Evolutionary conservation across 2,797 vertebrate species (phyloP), one percentile per base, ranked within the genome.

Genomic region (Myripristis murdjan): DNA sequence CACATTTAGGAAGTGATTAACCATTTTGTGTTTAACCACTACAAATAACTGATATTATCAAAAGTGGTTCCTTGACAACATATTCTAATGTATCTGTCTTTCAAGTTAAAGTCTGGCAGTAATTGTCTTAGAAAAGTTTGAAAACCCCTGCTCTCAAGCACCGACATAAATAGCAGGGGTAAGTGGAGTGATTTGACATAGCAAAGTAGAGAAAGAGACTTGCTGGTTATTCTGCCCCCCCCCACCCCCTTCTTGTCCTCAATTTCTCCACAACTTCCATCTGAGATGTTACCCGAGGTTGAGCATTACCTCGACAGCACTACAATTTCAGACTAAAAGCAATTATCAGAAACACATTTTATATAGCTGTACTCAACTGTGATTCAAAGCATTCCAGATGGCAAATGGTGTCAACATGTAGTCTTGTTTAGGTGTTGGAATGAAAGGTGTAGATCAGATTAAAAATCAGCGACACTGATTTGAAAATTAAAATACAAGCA

Each of bases 321-420:
- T 59, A 51, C 73, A 20, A 73, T 83, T 70, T 79, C 11, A 56
- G 43, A 64, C 35, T 22, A 59, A 56, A 69, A 51, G 6, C 63
- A 54, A 57, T 57, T 23, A 75, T 75, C 51, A 65, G 51, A 64
- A 39, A 47, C 37, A 62, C 54, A 79, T 60, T 72, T 48, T 22
- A 41, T 3, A 11, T 43, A 16, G 26, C 74, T 75, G 55, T 46
- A 63, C 57, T 63, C 54, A 26, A 52, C 59, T 16, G 5, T 28
- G 20, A 58, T 54, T 64, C 60, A 31, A 66, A 18, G 47, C 10
- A 23, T 74, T 81, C 54, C 43, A 37, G 48, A 33, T 49, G 47
- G 20, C 6, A 49, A 70, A 68, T 81, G 51, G 54, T 81, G 63
- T 72, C 37, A 56, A 67, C 70, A 74, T 46, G 64, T n/a, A 44